phyloP scores from a whole-genome alignment of 2,797 vertebrate species.

The Arnoldichthys spilopterus region DNA sequence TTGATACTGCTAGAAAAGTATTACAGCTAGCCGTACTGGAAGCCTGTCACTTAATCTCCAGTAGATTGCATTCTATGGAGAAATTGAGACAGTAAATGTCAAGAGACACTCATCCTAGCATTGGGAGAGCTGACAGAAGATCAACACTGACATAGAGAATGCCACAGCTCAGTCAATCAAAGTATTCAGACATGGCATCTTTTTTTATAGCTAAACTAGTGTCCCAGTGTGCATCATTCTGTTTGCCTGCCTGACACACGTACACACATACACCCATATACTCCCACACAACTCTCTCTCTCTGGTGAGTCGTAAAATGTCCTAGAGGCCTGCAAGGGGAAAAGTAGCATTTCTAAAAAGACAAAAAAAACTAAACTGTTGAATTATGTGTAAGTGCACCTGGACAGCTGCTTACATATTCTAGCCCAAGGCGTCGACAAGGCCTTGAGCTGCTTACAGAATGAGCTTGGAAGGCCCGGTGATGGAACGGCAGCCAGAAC shows the following conservation, averaged over 20 bases:
- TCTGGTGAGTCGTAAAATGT: background rate
- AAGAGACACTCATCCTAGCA: slow-evolving; percentile 56
- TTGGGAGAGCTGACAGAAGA: slow-evolving; percentile 57
- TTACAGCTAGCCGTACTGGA: slow-evolving; percentile 6
- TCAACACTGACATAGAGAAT: slow-evolving; percentile 38
- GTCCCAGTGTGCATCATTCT: slow-evolving; percentile 7
- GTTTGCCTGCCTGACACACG: background rate
- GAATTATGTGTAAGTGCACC: slow-evolving; percentile 14
- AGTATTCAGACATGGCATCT: slow-evolving; percentile 38
- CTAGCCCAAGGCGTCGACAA: slow-evolving; percentile 3
- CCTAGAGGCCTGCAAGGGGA: background rate
- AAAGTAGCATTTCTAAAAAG: slow-evolving; percentile 4
- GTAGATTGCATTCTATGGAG: slow-evolving; percentile 42
- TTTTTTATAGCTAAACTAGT: slow-evolving; percentile 34
- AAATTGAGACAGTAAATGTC: slow-evolving; percentile 51
- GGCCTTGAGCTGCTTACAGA: slow-evolving; percentile 21
- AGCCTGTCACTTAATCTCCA: slow-evolving; percentile 60
- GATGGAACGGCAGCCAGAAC: slow-evolving; percentile 17
- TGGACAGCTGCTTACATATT: slow-evolving; percentile 17
- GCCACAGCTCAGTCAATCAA: slow-evolving; percentile 49
- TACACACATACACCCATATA: background rate
- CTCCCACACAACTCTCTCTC: background rate
- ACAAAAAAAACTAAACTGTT: slow-evolving; percentile 12
- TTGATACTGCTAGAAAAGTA: slow-evolving; percentile 9
- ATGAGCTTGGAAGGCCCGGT: background rate